These are phyloP conservation scores for Pogoniulus pusillus DNA, from an alignment of 2,797 vertebrate species.

Conservation along the genomic window DNA sequence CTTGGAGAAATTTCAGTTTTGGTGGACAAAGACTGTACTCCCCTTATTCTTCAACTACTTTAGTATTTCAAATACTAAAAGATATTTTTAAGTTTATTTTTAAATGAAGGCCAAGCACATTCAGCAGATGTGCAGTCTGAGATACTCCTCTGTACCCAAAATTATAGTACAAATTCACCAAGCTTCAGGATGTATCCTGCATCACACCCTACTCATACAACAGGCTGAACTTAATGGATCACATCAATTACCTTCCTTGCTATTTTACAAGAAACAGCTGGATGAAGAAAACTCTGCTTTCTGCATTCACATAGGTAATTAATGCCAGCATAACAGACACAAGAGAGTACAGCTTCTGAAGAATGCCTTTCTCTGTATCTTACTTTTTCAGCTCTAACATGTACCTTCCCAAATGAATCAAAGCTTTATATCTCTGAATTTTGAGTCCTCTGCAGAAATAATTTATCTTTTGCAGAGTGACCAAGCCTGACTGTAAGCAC, in stretches of 20 bases:
- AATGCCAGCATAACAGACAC: neutral
- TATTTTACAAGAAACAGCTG: neutral
- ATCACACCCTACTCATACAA: neutral
- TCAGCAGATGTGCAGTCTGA: neutral
- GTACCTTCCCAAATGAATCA: neutral
- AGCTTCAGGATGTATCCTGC: neutral
- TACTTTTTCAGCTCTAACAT: neutral
- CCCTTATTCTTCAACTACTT: neutral
- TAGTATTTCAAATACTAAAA: neutral
- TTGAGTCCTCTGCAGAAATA: neutral
- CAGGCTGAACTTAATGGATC: neutral
- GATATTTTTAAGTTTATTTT: neutral
- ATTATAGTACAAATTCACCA: neutral
- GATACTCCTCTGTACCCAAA: neutral
- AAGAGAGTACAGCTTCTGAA: neutral
- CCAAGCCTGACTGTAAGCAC: neutral
- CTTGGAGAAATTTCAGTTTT: neutral
- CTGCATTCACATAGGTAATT: neutral
- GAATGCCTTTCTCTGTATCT: neutral
- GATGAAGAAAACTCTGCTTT: neutral
- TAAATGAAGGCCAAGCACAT: neutral
- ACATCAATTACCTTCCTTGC: neutral
- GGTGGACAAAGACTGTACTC: neutral
- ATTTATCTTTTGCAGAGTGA: neutral
- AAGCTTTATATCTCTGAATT: neutral